Evolutionary conservation across 1,140 invertebrate species (phyloP), one percentile per base, ranked within the genome.

Genomic region (Drosophila baimaii): DNA sequence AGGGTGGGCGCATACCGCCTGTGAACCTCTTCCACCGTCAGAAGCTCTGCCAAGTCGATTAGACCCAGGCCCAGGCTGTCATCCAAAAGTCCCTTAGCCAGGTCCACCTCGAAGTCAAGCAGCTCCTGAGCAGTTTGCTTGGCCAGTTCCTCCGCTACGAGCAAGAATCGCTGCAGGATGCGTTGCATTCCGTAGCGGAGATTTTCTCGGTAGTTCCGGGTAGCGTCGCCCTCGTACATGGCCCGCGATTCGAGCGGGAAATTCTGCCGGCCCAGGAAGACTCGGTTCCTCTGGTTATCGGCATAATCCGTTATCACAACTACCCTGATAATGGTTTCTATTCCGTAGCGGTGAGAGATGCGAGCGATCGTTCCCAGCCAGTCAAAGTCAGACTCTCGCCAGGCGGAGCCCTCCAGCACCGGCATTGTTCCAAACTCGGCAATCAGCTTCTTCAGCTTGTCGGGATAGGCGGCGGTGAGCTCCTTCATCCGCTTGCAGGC

Each of bases 211-310:
- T 90, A 90, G 10, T 41, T 15, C 13, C 15, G 49, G 0, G 72
- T 91, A 0, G 13, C n/a, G 1, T 83, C 37, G 8, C 77, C 70
- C 13, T 83, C 17, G 55, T 91, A 91, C 79, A 91, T 90, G 37
- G 41, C n/a, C 1, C 81, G 17, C 6, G 39, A 2, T 4, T 17
- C 9, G n/a, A 21, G 9, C 5, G 9, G 5, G 0, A 43, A 21
- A 5, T 43, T 43, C 5, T 17, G 41, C 19, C 4, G 41, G 5
- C 2, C 6, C 6, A 43, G 5, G 6, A 6, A 0, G 2, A 12
- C 17, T 5, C 39, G 3, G 4, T 43, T 5, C 4, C 17, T 19
- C 2, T 52, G 41, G 21, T 85, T 91, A 41, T 82, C 58, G 13
- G 56, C 62, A 54, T 85, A 49, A 27, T 91, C 90, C 9, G 55